These are phyloP conservation scores for Catamblyrhynchus diadema DNA, from an alignment of 2,797 vertebrate genomes.

Conservation along the genomic window DNA sequence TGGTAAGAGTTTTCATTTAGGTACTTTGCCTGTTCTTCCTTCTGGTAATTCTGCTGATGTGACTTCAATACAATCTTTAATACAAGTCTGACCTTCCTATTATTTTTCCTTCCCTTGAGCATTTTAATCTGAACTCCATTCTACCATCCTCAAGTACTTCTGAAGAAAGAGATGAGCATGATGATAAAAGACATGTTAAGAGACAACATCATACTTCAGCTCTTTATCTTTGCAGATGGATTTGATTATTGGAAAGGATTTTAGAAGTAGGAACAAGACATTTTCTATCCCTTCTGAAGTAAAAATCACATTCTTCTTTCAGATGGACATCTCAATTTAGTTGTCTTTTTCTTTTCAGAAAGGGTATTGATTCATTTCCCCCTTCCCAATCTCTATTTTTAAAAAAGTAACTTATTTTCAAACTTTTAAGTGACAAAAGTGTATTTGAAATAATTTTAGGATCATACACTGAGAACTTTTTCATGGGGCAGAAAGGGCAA, in stretches of 20 bases:
- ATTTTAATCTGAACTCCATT: background rate
- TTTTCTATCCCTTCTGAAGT: background rate
- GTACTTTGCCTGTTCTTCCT: background rate
- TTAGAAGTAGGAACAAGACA: background rate
- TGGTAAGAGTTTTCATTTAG: background rate
- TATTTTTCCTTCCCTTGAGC: background rate
- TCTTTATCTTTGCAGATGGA: background rate
- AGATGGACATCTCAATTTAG: background rate
- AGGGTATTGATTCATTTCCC: background rate
- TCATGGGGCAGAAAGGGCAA: background rate
- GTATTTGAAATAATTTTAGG: background rate
- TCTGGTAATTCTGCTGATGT: background rate
- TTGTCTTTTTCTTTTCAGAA: background rate
- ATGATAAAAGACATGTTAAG: background rate
- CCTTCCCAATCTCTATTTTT: background rate
- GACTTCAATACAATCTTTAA: background rate
- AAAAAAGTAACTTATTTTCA: background rate
- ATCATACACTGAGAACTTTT: background rate
- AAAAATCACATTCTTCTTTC: background rate
- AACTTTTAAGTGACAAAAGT: background rate
- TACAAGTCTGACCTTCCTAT: background rate
- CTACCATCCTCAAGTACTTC: background rate
- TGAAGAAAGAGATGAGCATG: background rate
- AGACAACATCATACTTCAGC: background rate
- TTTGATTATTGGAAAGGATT: background rate